These are phyloP conservation scores for Druon quercuslanigerum DNA, from an alignment of 1,140 invertebrate genomes.

Conservation along the genomic window DNA sequence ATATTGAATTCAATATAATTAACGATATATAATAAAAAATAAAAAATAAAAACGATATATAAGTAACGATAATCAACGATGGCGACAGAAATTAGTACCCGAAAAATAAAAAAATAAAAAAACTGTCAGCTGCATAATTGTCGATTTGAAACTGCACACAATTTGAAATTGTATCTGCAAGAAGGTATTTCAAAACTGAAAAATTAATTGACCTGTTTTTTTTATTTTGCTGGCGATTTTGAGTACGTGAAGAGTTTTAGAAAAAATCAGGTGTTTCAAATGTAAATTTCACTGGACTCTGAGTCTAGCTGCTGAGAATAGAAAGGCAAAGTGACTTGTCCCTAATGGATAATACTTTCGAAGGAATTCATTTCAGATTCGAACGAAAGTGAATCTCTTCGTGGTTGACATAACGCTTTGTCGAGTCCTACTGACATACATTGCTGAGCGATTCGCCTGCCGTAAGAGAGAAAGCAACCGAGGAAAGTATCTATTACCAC, in stretches of 20 bases:
- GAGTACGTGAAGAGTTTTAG: neutral
- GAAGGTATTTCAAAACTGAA: too few species aligned
- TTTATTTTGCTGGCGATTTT: too few species aligned
- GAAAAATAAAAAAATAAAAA: too few species aligned
- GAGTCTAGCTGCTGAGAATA: neutral
- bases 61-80: too few species aligned
- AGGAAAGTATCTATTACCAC: constrained; percentile 42
- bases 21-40: too few species aligned
- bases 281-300: neutral
- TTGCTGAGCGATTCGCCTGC: constrained; percentile 42
- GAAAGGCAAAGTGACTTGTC: constrained; percentile 26
- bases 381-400: constrained; percentile 70
- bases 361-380: constrained; percentile 53
- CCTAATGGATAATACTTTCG: constrained; percentile 48
- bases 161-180: too few species aligned
- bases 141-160: too few species aligned
- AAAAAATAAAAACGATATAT: too few species aligned
- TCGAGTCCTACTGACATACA: constrained; percentile 68
- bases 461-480: constrained; percentile 35
- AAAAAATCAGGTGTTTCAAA: constrained; percentile 5
- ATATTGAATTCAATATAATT: too few species aligned
- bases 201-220: too few species aligned
- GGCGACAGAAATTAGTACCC: too few species aligned
- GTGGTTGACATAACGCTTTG: constrained; percentile 66
- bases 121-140: too few species aligned